A percentile compares a stretch with the other conserved stretches of the same genome.
Evolutionary conservation across 1,140 invertebrate genomes (phyloP).

Genomic region (Bombus haemorrhoidalis): DNA sequence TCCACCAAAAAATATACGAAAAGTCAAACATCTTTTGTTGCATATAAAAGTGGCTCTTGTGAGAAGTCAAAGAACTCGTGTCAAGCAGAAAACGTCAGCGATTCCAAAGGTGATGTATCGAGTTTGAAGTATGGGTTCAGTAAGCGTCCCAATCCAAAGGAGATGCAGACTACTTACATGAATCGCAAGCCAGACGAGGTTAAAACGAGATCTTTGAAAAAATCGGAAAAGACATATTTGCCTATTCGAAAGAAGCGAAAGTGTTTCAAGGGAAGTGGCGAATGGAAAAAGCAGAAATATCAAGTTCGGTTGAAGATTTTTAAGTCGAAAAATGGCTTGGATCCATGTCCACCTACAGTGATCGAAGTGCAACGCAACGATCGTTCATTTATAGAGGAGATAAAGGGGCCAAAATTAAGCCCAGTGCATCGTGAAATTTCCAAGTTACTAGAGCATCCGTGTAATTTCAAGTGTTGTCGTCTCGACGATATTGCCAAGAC

Average conservation of each 20-base stretch:
- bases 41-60: not conserved
- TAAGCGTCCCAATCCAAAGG: not conserved
- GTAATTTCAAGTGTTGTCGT: not conserved
- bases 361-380: not conserved
- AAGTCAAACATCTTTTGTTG: not conserved
- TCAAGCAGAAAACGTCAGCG: not conserved
- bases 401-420: not conserved
- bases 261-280: not conserved
- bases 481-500: not conserved
- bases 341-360: conserved; percentile 40
- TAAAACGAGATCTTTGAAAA: not conserved
- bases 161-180: not conserved
- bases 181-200: not conserved
- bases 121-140: too few species aligned
- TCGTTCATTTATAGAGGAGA: not conserved
- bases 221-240: too few species aligned
- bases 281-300: conserved; percentile 55
- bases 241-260: not conserved
- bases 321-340: conserved; percentile 30
- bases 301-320: conserved; percentile 51
- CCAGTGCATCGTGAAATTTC: too few species aligned
- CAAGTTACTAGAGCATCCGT: not conserved
- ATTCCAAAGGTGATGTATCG: not conserved
- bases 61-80: not conserved
- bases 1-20: not conserved